These are phyloP conservation scores for Oxystoma pomonae DNA, from an alignment of 2,888 invertebrate species.

Conservation along the genomic window DNA sequence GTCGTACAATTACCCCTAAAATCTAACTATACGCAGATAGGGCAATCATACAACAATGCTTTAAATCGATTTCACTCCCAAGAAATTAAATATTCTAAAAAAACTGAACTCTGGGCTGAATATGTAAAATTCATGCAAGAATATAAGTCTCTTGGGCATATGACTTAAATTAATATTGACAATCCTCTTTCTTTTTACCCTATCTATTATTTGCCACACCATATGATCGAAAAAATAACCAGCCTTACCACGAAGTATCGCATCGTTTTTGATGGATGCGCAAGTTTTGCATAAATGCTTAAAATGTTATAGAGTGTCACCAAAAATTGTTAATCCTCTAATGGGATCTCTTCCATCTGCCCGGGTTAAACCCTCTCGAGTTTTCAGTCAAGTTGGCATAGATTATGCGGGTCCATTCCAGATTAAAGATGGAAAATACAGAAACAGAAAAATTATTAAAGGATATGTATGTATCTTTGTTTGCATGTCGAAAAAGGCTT, in stretches of 20 bases:
- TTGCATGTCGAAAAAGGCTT: constrained; percentile 23
- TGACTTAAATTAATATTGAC: constrained; percentile 12
- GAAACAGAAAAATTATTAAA: constrained; percentile 21
- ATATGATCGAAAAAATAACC: too few species aligned
- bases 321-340: too few species aligned
- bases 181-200: background rate
- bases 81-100: background rate
- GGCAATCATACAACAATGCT: too few species aligned
- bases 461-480: constrained; percentile 22
- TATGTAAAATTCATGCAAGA: background rate
- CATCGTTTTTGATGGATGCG: background rate
- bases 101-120: background rate
- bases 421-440: constrained; percentile 23
- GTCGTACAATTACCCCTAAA: background rate
- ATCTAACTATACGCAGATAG: too few species aligned
- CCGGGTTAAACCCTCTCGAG: constrained; percentile 18
- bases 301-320: too few species aligned
- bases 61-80: too few species aligned
- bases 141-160: constrained; percentile 5
- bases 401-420: constrained; percentile 22
- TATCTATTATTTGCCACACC: constrained; percentile 6
- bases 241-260: background rate
- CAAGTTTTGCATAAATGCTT: too few species aligned
- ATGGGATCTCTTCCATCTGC: constrained; percentile 20
- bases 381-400: constrained; percentile 21